These are phyloP conservation scores for Raja brachyura DNA, from an alignment of 2,113 vertebrate species.

Conservation along the genomic window DNA sequence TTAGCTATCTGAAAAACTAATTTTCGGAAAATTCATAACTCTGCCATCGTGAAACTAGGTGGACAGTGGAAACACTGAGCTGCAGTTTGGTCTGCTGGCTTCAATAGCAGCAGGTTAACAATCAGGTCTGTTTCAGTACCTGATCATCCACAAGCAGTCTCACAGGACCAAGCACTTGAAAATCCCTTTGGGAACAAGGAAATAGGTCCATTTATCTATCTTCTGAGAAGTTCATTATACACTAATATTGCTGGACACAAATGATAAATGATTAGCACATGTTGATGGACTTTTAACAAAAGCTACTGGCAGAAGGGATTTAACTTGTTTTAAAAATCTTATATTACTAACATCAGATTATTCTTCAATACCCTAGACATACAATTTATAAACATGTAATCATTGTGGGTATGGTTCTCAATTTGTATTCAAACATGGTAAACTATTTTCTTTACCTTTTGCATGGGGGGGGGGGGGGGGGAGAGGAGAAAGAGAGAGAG, in stretches of 20 bases:
- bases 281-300: neutral
- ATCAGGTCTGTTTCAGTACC: constrained; percentile 13
- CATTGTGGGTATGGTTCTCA: neutral
- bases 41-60: constrained; percentile 27
- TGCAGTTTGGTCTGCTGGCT: constrained; percentile 16
- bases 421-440: neutral
- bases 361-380: neutral
- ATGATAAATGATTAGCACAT: neutral
- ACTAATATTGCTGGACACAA: constrained; percentile 10
- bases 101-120: neutral
- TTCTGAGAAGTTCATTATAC: neutral
- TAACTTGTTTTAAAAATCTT: neutral
- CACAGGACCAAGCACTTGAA: constrained; percentile 25
- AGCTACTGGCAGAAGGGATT: neutral
- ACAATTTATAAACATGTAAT: neutral
- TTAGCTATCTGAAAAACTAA: neutral
- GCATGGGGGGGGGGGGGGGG: too few relatives aligned
- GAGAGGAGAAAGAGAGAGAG: too few relatives aligned
- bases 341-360: neutral
- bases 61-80: constrained; percentile 20
- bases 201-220: neutral
- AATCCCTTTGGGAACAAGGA: constrained; percentile 25
- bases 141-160: constrained; percentile 13
- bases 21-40: neutral
- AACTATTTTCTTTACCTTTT: neutral